phyloP scores from a whole-genome alignment of 2,797 vertebrate genomes.

The Arnoldichthys spilopterus region DNA sequence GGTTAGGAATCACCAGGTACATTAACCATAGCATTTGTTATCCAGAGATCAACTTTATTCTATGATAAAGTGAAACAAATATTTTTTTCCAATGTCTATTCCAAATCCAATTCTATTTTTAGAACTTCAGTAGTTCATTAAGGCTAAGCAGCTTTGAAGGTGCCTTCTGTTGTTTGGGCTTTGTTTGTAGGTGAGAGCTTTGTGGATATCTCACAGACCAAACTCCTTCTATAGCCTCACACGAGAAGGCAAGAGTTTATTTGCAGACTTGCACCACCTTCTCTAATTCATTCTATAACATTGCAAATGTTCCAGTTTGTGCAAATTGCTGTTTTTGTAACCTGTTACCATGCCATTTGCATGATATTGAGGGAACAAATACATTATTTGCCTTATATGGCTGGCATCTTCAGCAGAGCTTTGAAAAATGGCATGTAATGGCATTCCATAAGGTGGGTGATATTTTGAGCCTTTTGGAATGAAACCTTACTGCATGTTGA shows the following conservation, averaged over 20 bases:
- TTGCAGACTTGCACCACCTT: neutral
- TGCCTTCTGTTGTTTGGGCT: constrained; percentile 40
- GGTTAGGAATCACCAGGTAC: constrained; percentile 19
- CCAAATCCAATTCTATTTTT: constrained; percentile 19
- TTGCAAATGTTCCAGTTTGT: constrained; percentile 1
- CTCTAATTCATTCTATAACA: constrained; percentile 2
- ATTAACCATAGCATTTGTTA: constrained; percentile 26
- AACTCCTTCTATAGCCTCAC: constrained; percentile 11
- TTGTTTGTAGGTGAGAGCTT: constrained; percentile 15
- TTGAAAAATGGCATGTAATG: constrained; percentile 26
- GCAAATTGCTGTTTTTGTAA: constrained; percentile 15
- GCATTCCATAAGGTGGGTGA: neutral
- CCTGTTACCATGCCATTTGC: constrained; percentile 23
- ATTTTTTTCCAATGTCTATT: constrained; percentile 1
- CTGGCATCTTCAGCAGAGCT: constrained; percentile 19
- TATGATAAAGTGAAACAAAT: constrained; percentile 11
- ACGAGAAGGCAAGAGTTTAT: neutral
- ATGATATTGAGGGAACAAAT: constrained; percentile 45
- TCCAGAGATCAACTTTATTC: constrained; percentile 38
- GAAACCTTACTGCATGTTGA: constrained; percentile 39
- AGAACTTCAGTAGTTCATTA: neutral
- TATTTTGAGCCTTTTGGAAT: constrained; percentile 6
- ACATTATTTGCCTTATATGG: constrained; percentile 21
- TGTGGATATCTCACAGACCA: constrained; percentile 13
- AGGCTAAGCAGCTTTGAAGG: constrained; percentile 7